These are phyloP conservation scores for Steinernema hermaphroditum DNA, from an alignment of 2,888 invertebrate genomes.

Conservation along the genomic window DNA sequence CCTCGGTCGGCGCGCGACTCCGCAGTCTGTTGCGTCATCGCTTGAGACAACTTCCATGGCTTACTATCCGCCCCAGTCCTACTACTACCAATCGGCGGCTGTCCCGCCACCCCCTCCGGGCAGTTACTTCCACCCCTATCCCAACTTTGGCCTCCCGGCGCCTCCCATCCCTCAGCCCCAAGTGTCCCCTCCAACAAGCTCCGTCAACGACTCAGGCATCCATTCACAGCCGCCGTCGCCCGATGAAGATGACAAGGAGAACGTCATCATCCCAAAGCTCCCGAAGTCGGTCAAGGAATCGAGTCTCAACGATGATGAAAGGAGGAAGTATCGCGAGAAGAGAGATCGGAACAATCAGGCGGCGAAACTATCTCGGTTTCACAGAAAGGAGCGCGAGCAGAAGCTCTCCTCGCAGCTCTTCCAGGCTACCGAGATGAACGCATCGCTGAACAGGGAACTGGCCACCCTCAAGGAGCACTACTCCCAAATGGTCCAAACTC, in stretches of 20 bases:
- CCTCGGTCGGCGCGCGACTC: neutral
- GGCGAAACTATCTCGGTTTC: conserved; percentile 50
- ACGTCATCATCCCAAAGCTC: neutral
- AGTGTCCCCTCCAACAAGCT: neutral
- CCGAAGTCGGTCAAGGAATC: neutral
- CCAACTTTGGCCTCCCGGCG: neutral
- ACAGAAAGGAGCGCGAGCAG: conserved; percentile 46
- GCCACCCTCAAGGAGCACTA: conserved; percentile 10
- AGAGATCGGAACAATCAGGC: conserved; percentile 52
- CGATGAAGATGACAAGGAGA: conserved; percentile 9
- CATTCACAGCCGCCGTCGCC: conserved; percentile 20
- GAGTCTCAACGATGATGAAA: conserved; percentile 26
- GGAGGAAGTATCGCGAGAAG: conserved; percentile 44
- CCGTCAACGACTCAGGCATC: conserved; percentile 1
- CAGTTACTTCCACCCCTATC: neutral
- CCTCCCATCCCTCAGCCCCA: neutral
- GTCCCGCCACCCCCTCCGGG: neutral
- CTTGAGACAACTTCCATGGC: conserved; percentile 10
- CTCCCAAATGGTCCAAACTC: no score
- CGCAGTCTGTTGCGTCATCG: conserved; percentile 24
- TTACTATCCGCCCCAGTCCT: conserved; percentile 10
- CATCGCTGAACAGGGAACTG: conserved; percentile 11
- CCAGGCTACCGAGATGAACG: conserved; percentile 31
- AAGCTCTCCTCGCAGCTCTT: conserved; percentile 34
- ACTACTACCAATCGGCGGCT: neutral